phyloP scores from a whole-genome alignment of 2,113 vertebrate species.

The Puffinus mauretanicus region DNA sequence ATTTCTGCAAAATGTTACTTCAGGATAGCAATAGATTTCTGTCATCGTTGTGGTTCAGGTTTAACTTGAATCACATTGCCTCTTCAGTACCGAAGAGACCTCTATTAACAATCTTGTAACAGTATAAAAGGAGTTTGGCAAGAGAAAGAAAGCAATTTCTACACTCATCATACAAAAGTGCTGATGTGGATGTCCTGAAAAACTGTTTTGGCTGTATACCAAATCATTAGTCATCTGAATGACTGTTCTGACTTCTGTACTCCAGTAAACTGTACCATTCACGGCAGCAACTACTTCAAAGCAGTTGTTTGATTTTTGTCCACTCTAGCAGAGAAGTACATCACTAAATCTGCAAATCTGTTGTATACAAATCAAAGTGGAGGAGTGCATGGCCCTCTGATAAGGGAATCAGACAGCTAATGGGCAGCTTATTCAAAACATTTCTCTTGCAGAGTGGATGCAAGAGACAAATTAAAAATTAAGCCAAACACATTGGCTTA shows the following conservation, averaged over 20 bases:
- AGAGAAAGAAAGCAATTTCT: background rate
- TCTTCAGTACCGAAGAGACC: background rate
- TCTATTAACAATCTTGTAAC: background rate
- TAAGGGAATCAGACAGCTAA: background rate
- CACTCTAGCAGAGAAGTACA: background rate
- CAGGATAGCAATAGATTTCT: conserved; percentile 6
- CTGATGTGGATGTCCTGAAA: background rate
- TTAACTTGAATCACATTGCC: background rate
- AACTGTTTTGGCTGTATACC: background rate
- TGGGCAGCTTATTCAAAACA: background rate
- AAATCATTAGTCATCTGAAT: background rate
- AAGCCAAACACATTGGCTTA: background rate
- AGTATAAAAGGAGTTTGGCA: background rate
- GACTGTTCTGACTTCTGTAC: background rate
- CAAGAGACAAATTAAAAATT: background rate
- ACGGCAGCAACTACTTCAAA: background rate
- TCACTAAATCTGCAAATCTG: background rate
- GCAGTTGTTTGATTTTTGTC: background rate
- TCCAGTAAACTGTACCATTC: background rate
- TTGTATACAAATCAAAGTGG: background rate
- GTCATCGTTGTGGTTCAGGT: background rate
- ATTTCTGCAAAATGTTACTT: conserved; percentile 8
- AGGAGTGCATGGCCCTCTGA: background rate
- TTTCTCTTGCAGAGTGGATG: background rate
- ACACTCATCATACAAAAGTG: background rate